Evolutionary conservation across 2,113 vertebrate genomes (phyloP).

Genomic region (Pseudonaja textilis): DNA sequence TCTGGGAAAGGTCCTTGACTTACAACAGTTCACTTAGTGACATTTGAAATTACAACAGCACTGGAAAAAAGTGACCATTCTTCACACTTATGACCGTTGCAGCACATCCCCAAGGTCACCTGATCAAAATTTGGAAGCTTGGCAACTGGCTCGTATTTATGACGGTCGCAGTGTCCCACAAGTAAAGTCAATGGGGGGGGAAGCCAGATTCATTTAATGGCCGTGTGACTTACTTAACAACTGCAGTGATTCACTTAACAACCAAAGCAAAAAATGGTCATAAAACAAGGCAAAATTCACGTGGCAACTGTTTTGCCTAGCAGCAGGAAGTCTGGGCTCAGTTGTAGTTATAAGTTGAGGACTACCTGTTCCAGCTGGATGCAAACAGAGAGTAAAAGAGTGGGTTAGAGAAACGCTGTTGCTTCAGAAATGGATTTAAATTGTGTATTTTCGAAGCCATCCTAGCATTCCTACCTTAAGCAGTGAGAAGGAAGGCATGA

Average conservation of each 20-base stretch:
- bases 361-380: not conserved
- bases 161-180: not conserved
- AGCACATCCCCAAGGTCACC: not conserved
- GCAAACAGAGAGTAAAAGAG: not conserved
- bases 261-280: not conserved
- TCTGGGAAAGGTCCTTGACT: not conserved
- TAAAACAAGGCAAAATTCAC: not conserved
- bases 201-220: not conserved
- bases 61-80: not conserved
- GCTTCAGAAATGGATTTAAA: slow-evolving; percentile 17
- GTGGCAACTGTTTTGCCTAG: not conserved
- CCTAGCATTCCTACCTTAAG: not conserved
- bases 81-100: not conserved
- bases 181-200: no score
- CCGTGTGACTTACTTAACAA: not conserved
- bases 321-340: not conserved
- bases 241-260: not conserved
- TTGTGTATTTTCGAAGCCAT: slow-evolving; percentile 30
- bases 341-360: not conserved
- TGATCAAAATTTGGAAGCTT: not conserved
- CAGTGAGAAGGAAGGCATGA: slow-evolving; percentile 42
- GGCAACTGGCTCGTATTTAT: not conserved
- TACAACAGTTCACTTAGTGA: not conserved
- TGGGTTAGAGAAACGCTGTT: slow-evolving; percentile 6
- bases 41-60: not conserved